phyloP scores from a whole-genome alignment of 2,888 invertebrate species.

The Prenolepis imparis region DNA sequence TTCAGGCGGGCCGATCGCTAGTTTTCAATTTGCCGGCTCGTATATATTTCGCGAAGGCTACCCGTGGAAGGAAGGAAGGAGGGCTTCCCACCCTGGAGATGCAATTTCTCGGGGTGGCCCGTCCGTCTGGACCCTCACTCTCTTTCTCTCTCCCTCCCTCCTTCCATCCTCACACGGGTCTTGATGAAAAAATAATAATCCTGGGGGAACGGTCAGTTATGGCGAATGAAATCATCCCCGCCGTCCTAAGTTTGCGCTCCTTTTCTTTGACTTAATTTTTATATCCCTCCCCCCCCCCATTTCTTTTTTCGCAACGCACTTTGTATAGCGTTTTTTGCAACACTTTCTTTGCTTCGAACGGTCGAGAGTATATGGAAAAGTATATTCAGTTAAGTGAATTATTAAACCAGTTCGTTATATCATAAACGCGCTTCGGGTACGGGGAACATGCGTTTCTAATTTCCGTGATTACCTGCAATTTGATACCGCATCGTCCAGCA shows the following conservation, averaged over 20 bases:
- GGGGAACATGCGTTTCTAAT: constrained; percentile 70
- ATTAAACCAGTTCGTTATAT: constrained; percentile 62
- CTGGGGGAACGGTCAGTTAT: constrained; percentile 83
- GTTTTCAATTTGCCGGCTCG: constrained; percentile 86
- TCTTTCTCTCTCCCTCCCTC: constrained; percentile 15
- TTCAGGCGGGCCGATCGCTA: constrained; percentile 85
- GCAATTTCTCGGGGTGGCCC: constrained; percentile 84
- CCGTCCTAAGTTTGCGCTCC: constrained; percentile 45
- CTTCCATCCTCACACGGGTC: constrained; percentile 78
- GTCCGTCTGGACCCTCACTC: constrained; percentile 54
- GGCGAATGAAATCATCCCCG: constrained; percentile 80
- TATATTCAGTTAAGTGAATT: constrained; percentile 63
- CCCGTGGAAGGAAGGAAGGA: constrained; percentile 63
- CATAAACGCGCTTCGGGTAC: constrained; percentile 59
- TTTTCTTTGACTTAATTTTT: constrained; percentile 53
- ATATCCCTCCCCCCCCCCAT: not conserved
- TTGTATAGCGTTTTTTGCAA: constrained; percentile 48
- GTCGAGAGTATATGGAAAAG: constrained; percentile 11
- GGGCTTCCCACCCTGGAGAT: constrained; percentile 79
- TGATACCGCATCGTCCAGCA: constrained; percentile 70
- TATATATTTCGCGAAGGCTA: constrained; percentile 83
- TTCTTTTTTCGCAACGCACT: constrained; percentile 24
- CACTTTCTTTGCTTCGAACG: constrained; percentile 57
- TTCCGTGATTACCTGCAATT: constrained; percentile 73
- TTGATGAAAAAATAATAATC: constrained; percentile 86